A percentile compares a stretch with the other conserved stretches of the same genome.
These are phyloP conservation scores for Murina feae DNA, from an alignment of 2,113 vertebrate genomes.

Conservation along the genomic window DNA sequence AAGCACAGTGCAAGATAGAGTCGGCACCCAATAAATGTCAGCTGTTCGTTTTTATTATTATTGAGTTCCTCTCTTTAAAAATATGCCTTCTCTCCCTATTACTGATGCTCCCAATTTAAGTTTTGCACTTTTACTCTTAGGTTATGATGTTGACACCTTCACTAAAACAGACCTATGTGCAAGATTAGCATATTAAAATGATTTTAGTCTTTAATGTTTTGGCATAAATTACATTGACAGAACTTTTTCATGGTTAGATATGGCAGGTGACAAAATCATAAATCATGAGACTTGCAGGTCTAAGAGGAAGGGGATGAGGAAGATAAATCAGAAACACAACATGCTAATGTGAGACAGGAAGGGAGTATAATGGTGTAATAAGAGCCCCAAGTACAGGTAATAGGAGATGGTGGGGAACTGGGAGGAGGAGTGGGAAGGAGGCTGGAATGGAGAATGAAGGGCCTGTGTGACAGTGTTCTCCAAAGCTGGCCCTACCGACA, in stretches of 20 bases:
- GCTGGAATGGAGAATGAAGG: not conserved
- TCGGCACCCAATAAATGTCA: not conserved
- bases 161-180: conserved; percentile 30
- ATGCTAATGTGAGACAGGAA: not conserved
- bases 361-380: not conserved
- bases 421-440: not conserved
- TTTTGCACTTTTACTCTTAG: conserved; percentile 35
- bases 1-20: not conserved
- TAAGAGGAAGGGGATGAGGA: not conserved
- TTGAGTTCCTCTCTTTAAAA: conserved; percentile 16
- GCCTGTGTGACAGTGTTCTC: not conserved
- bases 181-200: conserved; percentile 37
- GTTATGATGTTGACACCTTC: conserved; percentile 35
- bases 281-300: not conserved
- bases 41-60: conserved; percentile 2
- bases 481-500: not conserved
- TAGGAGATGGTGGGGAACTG: not conserved
- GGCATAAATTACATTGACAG: conserved; percentile 41
- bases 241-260: not conserved
- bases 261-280: not conserved
- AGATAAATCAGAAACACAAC: not conserved
- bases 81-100: not conserved
- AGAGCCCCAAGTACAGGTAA: not conserved
- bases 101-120: not conserved
- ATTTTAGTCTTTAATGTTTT: conserved; percentile 40